These are phyloP conservation scores for Menura novaehollandiae DNA, from an alignment of 2,113 vertebrate genomes.

Conservation along the genomic window DNA sequence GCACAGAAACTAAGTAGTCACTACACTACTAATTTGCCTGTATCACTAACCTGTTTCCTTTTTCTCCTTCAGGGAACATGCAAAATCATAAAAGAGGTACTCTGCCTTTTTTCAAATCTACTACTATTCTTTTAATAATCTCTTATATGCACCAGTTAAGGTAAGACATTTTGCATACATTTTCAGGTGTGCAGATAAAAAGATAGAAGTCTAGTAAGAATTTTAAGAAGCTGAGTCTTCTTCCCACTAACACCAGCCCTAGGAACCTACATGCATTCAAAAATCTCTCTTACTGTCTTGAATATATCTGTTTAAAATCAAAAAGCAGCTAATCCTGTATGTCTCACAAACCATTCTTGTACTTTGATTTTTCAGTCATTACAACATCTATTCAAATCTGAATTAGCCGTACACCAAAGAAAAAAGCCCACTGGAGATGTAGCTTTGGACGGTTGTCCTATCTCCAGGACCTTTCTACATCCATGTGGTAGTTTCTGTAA, in stretches of 20 bases:
- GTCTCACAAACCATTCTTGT: not conserved
- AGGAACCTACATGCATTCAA: not conserved
- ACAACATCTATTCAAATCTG: not conserved
- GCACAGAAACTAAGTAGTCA: not conserved
- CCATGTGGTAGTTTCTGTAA: not conserved
- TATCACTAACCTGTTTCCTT: not conserved
- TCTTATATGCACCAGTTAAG: not conserved
- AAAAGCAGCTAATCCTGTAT: not conserved
- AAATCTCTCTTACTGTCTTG: not conserved
- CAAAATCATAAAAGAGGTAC: not conserved
- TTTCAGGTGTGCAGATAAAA: not conserved
- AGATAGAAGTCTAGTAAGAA: not conserved
- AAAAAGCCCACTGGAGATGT: not conserved
- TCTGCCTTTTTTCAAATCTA: not conserved
- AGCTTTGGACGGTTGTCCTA: accelerated
- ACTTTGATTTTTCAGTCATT: not conserved
- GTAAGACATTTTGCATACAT: not conserved
- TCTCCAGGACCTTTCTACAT: not conserved
- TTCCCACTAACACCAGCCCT: not conserved
- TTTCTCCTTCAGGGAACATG: not conserved
- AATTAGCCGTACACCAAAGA: not conserved
- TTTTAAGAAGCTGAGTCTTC: not conserved
- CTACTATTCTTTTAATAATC: not conserved
- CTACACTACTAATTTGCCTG: not conserved
- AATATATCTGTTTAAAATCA: not conserved